These are phyloP conservation scores for Pyrgus malvae DNA, from an alignment of 2,888 invertebrate genomes.

Conservation along the genomic window DNA sequence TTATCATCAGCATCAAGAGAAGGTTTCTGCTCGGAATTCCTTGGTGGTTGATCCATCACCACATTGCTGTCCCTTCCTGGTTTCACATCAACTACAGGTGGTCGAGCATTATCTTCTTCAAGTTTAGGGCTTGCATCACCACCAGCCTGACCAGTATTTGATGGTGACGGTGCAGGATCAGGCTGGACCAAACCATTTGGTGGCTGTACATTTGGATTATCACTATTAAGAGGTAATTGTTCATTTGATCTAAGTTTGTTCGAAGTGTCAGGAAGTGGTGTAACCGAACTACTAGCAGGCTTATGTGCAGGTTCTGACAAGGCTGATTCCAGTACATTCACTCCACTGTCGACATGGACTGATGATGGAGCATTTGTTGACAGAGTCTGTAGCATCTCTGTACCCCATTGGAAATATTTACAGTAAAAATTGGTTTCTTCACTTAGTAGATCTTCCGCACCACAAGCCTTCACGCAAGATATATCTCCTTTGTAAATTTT, in stretches of 20 bases:
- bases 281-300: not conserved
- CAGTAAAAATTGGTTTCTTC: constrained; percentile 59
- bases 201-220: too few species aligned
- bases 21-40: not conserved
- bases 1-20: not conserved
- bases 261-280: not conserved
- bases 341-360: not conserved
- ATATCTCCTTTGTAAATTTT: constrained; percentile 43
- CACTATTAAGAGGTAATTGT: not conserved
- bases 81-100: not conserved
- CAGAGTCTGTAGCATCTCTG: constrained; percentile 39
- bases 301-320: not conserved
- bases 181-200: too few species aligned
- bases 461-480: constrained; percentile 58
- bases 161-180: not conserved
- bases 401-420: constrained; percentile 68
- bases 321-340: not conserved
- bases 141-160: not conserved
- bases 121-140: not conserved
- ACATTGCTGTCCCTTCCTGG: not conserved
- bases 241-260: constrained; percentile 5
- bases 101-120: not conserved
- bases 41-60: not conserved
- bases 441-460: constrained; percentile 43
- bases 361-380: not conserved